Percentiles rank a stretch among this genome's conserved stretches.
phyloP scores from a whole-genome alignment of 2,113 vertebrate genomes.

The Paramisgurnus dabryanus region DNA sequence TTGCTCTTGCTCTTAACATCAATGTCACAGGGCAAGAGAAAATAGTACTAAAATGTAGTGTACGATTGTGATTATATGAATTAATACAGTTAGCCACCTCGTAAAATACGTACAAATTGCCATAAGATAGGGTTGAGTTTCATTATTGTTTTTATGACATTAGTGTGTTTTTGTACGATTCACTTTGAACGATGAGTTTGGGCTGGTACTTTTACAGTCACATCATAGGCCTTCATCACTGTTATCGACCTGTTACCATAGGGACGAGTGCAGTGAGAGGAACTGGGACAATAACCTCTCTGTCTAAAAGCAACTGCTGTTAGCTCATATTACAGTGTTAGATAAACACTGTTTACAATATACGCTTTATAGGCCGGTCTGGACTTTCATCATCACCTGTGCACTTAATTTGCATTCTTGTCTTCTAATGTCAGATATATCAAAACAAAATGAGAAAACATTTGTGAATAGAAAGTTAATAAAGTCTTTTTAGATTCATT shows the following conservation, averaged over 20 bases:
- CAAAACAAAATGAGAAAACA: neutral
- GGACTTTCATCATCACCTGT: neutral
- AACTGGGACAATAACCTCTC: neutral
- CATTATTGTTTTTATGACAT: too few species aligned
- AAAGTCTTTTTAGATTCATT: neutral
- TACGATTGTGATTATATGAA: too few species aligned
- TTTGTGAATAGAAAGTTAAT: too few species aligned
- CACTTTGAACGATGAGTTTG: too few species aligned
- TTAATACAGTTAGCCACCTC: too few species aligned
- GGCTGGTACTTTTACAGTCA: neutral
- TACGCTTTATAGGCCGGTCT: neutral
- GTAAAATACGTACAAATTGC: too few species aligned
- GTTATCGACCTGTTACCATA: slow-evolving; percentile 9
- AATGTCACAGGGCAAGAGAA: too few species aligned
- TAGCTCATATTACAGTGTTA: neutral
- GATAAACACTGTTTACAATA: neutral
- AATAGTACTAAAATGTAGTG: too few species aligned
- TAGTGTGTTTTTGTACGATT: too few species aligned
- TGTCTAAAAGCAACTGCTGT: neutral
- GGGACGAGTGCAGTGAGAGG: neutral
- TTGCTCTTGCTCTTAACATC: too few species aligned
- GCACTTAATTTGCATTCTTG: neutral
- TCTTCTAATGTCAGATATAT: neutral
- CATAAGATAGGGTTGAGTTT: too few species aligned
- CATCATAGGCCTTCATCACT: neutral